These are phyloP conservation scores for Oreotrochilus melanogaster DNA, from an alignment of 2,113 vertebrate genomes.

Conservation along the genomic window DNA sequence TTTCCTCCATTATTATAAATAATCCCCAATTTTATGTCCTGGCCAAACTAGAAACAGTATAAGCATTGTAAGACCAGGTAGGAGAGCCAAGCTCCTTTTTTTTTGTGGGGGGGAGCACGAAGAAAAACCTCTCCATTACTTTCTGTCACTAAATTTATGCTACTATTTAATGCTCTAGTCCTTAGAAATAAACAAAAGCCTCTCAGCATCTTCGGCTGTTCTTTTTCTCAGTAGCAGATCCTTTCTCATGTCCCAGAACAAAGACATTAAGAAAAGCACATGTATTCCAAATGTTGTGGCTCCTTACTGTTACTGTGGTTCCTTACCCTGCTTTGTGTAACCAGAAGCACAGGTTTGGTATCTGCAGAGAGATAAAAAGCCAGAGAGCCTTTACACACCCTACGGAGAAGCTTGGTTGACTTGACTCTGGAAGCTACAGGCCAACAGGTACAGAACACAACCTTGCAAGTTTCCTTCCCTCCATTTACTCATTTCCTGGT, in stretches of 20 bases:
- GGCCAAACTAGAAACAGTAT: neutral
- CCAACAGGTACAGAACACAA: neutral
- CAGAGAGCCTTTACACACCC: neutral
- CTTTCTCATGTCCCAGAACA: neutral
- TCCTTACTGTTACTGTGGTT: neutral
- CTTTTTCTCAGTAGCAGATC: neutral
- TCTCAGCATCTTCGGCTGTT: neutral
- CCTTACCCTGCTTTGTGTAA: neutral
- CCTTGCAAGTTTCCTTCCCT: fast-evolving
- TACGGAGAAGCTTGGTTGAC: neutral
- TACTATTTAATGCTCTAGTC: neutral
- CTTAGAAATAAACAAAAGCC: neutral
- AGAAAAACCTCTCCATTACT: neutral
- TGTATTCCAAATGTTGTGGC: neutral
- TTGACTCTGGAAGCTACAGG: neutral
- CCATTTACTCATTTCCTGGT: neutral
- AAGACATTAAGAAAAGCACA: neutral
- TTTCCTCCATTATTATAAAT: neutral
- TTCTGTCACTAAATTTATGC: neutral
- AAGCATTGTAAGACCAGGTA: neutral
- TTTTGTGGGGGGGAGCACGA: neutral
- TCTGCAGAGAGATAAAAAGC: neutral
- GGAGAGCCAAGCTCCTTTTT: neutral
- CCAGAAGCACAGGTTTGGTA: neutral
- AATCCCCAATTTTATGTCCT: neutral